phyloP scores from a whole-genome alignment of 2,797 vertebrate species.

The Menidia menidia region DNA sequence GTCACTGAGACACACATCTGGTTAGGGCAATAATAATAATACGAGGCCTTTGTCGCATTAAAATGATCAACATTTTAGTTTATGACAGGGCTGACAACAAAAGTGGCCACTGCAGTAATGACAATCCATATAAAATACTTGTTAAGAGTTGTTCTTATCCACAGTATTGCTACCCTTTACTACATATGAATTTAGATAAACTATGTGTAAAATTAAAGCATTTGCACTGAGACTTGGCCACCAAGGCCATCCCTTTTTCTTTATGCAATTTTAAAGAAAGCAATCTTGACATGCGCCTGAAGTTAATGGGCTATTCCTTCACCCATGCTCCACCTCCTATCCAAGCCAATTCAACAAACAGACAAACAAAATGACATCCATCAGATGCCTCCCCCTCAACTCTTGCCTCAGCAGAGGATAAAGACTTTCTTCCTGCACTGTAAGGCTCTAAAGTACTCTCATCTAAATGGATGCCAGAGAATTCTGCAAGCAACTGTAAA shows the following conservation, averaged over 20 bases:
- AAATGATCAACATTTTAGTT: too few species aligned
- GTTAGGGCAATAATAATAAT: not conserved
- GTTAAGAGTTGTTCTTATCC: conserved; percentile 6
- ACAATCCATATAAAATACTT: conserved; percentile 2
- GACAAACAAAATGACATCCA: conserved; percentile 2
- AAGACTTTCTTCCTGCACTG: conserved; percentile 13
- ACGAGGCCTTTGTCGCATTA: too few species aligned
- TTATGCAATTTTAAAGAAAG: not conserved
- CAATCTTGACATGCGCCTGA: not conserved
- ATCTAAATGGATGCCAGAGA: conserved; percentile 36
- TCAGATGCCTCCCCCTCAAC: not conserved
- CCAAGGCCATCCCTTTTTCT: not conserved
- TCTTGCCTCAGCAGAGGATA: not conserved
- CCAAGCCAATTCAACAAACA: not conserved
- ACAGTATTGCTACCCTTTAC: not conserved
- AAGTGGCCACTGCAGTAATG: not conserved
- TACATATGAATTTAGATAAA: not conserved
- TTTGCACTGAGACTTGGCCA: not conserved
- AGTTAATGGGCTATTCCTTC: not conserved
- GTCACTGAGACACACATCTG: not conserved
- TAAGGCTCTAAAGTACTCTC: conserved; percentile 38
- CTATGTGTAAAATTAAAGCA: not conserved
- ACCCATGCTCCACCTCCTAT: not conserved
- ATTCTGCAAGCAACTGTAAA: conserved; percentile 67
- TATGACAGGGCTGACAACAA: not conserved